Evolutionary conservation across 1,140 invertebrate species (phyloP).

Genomic region (Leptopilina boulardi): DNA sequence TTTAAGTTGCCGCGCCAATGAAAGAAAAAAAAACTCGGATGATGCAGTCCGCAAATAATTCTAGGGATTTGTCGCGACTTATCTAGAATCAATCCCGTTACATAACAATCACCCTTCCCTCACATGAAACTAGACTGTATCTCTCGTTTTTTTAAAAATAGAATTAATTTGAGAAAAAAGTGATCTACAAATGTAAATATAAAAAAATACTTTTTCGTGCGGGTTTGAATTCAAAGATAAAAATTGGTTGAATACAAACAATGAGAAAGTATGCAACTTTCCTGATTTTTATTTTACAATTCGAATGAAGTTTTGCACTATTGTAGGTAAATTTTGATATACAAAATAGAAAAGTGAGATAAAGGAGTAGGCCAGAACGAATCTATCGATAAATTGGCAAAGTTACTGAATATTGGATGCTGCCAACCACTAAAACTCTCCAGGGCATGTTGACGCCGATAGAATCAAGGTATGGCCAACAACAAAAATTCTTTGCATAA

Average conservation of each 20-base stretch:
- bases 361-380: slow-evolving; percentile 45
- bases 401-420: slow-evolving; percentile 67
- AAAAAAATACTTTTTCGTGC: not conserved
- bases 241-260: not conserved
- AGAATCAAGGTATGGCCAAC: not conserved
- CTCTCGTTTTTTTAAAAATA: not conserved
- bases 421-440: slow-evolving; percentile 61
- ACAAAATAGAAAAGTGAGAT: not conserved
- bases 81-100: slow-evolving; percentile 67
- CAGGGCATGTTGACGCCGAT: slow-evolving; percentile 44
- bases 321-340: slow-evolving; percentile 10
- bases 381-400: slow-evolving; percentile 67
- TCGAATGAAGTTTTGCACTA: slow-evolving; percentile 25
- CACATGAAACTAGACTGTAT: not conserved
- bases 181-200: not conserved
- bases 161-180: not conserved
- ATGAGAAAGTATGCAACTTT: slow-evolving; percentile 1
- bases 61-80: slow-evolving; percentile 63
- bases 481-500: not conserved
- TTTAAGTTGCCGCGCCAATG: too few species aligned
- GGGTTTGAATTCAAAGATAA: not conserved
- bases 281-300: not conserved
- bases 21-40: slow-evolving; percentile 53
- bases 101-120: slow-evolving; percentile 44
- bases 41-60: slow-evolving; percentile 48